These are phyloP conservation scores for Callinectes sapidus DNA, from an alignment of 2,888 invertebrate species.

Conservation along the genomic window DNA sequence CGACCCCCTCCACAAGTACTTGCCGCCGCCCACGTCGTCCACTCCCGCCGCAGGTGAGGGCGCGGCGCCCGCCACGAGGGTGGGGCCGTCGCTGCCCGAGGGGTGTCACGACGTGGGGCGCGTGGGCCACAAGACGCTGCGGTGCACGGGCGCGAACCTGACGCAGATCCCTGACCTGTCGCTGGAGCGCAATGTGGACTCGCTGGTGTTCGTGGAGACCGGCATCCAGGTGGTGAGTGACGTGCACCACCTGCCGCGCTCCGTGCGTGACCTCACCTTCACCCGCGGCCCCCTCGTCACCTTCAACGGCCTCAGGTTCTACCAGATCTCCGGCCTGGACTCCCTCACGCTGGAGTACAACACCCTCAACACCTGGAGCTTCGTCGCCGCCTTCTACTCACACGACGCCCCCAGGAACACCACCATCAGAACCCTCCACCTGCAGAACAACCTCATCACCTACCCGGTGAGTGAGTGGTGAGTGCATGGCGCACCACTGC, in stretches of 20 bases:
- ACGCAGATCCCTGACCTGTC: slow-evolving; percentile 53
- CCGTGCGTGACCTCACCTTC: slow-evolving; percentile 45
- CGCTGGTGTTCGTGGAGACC: slow-evolving; percentile 41
- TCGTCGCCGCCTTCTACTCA: slow-evolving; percentile 43
- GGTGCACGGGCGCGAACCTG: slow-evolving; percentile 55
- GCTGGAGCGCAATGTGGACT: neutral
- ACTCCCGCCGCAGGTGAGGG: neutral
- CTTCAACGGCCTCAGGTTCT: slow-evolving; percentile 45
- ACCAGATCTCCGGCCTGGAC: slow-evolving; percentile 40
- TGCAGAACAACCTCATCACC: slow-evolving; percentile 53
- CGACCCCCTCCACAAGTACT: slow-evolving; percentile 20
- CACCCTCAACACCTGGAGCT: slow-evolving; percentile 43
- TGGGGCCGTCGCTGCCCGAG: slow-evolving; percentile 28
- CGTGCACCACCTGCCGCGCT: slow-evolving; percentile 46
- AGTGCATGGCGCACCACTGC: neutral
- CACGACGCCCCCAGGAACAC: neutral
- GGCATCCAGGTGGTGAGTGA: slow-evolving; percentile 47
- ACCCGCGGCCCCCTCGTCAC: slow-evolving; percentile 39
- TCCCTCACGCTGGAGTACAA: slow-evolving; percentile 54
- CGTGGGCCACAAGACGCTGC: slow-evolving; percentile 15
- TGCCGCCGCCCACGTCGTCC: neutral
- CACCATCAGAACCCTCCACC: slow-evolving; percentile 37
- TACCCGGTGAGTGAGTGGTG: slow-evolving; percentile 58
- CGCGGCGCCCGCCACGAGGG: neutral
- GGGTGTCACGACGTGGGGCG: slow-evolving; percentile 39